These are phyloP conservation scores for Protobothrops flavoviridis DNA, from an alignment of 2,113 vertebrate genomes.

Conservation along the genomic window DNA sequence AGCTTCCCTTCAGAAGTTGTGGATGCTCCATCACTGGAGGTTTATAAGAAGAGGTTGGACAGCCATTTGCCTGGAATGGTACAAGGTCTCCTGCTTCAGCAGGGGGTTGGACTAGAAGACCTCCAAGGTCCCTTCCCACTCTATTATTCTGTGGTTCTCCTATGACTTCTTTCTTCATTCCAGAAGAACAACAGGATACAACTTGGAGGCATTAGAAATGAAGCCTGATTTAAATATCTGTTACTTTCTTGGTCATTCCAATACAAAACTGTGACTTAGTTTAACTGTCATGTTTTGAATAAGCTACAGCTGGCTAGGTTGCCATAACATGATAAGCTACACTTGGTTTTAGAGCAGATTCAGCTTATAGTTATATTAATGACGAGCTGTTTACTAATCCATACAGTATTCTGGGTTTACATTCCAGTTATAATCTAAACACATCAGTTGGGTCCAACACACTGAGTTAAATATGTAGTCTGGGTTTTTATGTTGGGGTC, in stretches of 20 bases:
- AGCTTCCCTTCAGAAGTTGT: no score
- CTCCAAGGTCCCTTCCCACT: no score
- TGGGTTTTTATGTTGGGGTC: neutral
- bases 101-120: no score
- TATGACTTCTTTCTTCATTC: neutral
- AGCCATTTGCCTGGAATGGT: no score
- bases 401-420: neutral
- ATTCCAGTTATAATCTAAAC: neutral
- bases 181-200: neutral
- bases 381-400: neutral
- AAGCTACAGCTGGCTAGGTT: neutral
- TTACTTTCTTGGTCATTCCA: neutral
- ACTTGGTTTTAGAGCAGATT: neutral
- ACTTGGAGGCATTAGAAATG: neutral
- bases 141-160: no score
- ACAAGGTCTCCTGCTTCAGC: no score
- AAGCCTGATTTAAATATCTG: neutral
- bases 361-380: neutral
- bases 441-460: neutral
- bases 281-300: neutral
- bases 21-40: no score
- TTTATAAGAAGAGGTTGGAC: no score
- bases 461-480: neutral
- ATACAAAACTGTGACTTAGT: neutral
- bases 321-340: neutral